Evolutionary conservation across 2,888 invertebrate species (phyloP).

Genomic region (Ectemnius continuus): DNA sequence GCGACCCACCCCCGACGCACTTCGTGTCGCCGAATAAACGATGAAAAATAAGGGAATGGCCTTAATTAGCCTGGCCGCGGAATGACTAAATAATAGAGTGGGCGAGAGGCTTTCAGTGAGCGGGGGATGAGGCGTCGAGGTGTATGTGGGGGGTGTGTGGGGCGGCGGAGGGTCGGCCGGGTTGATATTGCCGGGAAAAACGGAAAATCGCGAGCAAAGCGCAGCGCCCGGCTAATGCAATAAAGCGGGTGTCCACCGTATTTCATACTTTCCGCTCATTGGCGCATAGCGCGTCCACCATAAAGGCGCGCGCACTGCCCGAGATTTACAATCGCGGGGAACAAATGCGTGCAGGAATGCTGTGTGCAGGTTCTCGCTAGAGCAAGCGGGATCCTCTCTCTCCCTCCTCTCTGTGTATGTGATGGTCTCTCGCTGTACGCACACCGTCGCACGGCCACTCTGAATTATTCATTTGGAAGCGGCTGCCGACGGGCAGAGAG

Average conservation of each 20-base stretch:
- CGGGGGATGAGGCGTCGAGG: no score
- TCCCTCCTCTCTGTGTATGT: neutral
- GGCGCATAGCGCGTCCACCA: slow-evolving; percentile 71
- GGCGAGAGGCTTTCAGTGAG: no score
- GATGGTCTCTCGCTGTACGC: slow-evolving; percentile 53
- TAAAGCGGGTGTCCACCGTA: slow-evolving; percentile 68
- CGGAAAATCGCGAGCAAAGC: slow-evolving; percentile 18
- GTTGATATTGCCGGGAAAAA: slow-evolving; percentile 22
- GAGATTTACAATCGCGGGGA: slow-evolving; percentile 72
- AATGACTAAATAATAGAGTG: no score
- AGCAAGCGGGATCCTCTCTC: neutral
- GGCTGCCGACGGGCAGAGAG: slow-evolving; percentile 52
- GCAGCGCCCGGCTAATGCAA: slow-evolving; percentile 62
- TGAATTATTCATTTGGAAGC: slow-evolving; percentile 72
- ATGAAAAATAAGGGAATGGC: no score
- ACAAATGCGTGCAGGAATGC: slow-evolving; percentile 75
- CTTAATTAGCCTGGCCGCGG: no score
- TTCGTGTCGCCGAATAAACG: no score
- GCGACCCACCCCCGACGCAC: no score
- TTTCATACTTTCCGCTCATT: slow-evolving; percentile 71
- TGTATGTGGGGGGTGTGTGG: neutral
- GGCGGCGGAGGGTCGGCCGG: neutral
- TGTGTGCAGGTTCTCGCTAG: slow-evolving; percentile 56
- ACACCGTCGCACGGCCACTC: slow-evolving; percentile 60
- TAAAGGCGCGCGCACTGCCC: slow-evolving; percentile 45